Evolutionary conservation across 1,140 invertebrate species (phyloP).

Genomic region (Drosophila suzukii): DNA sequence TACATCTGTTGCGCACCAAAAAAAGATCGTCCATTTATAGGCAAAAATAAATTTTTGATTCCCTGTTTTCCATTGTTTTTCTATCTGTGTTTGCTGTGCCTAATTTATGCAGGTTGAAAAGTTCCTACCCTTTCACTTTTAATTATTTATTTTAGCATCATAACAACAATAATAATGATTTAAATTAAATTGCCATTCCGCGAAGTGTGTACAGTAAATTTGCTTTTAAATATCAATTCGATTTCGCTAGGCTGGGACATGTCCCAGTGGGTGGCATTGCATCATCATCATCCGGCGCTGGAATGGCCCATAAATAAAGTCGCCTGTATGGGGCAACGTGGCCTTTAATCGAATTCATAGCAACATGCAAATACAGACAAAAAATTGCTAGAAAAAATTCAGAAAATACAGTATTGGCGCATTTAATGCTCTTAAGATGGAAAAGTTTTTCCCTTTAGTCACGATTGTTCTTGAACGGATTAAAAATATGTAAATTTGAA

Average conservation of each 20-base stretch:
- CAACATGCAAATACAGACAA: constrained; percentile 38
- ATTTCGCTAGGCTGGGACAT: not conserved
- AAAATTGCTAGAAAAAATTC: constrained; percentile 8
- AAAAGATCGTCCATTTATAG: constrained; percentile 35
- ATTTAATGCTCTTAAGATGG: constrained; percentile 9
- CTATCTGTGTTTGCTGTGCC: constrained; percentile 19
- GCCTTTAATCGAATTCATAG: constrained; percentile 58
- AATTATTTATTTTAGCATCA: constrained; percentile 25
- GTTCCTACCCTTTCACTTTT: not conserved
- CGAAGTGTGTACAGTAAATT: constrained; percentile 4
- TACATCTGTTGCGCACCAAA: constrained; percentile 7
- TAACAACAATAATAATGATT: constrained; percentile 38
- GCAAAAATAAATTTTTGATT: constrained; percentile 18
- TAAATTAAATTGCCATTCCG: constrained; percentile 32
- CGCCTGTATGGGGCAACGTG: constrained; percentile 25
- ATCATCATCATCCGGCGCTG: constrained; percentile 16
- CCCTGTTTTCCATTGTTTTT: constrained; percentile 2
- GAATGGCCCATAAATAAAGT: constrained; percentile 53
- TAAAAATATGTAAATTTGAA: too few species aligned
- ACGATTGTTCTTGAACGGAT: too few species aligned
- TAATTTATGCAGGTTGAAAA: constrained; percentile 53
- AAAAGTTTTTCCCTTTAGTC: not conserved
- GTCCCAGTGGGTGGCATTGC: constrained; percentile 23
- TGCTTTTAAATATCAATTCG: constrained; percentile 29
- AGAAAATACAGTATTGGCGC: not conserved